A percentile compares a stretch with the other conserved stretches of the same genome.
These are phyloP conservation scores for Aporophyla lueneburgensis DNA, from an alignment of 2,888 invertebrate species.

Conservation along the genomic window DNA sequence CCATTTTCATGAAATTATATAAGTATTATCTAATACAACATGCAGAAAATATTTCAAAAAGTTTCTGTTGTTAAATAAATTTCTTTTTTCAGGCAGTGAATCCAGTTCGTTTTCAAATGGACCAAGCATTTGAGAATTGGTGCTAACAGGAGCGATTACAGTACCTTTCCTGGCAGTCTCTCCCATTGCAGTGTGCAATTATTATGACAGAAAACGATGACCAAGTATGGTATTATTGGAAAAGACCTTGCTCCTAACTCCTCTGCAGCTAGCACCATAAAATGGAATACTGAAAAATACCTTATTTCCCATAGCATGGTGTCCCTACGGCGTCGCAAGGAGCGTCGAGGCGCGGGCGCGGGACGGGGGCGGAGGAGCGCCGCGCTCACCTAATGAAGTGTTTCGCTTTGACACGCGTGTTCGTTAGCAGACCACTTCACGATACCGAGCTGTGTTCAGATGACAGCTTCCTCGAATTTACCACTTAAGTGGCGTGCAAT, in stretches of 20 bases:
- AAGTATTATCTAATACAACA: neutral
- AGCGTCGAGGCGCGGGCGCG: slow-evolving; percentile 54
- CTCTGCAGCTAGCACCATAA: neutral
- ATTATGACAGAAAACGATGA: neutral
- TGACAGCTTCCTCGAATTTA: slow-evolving; percentile 89
- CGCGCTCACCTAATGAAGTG: slow-evolving; percentile 90
- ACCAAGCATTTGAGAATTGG: neutral
- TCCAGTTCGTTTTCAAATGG: neutral
- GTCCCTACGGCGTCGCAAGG: slow-evolving; percentile 65
- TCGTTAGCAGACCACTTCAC: slow-evolving; percentile 90
- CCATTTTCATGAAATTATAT: neutral
- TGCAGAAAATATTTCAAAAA: neutral
- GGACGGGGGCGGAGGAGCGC: slow-evolving; percentile 70
- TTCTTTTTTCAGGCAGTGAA: no score
- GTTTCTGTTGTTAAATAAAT: neutral
- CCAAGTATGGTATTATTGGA: neutral
- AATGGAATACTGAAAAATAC: neutral
- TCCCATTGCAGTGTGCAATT: neutral
- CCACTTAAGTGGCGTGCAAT: slow-evolving; percentile 88
- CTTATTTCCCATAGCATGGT: slow-evolving; percentile 39
- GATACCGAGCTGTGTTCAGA: slow-evolving; percentile 86
- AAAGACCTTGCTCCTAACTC: neutral
- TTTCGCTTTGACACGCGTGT: slow-evolving; percentile 90
- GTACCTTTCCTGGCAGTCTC: neutral
- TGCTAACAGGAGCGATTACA: no score